Percentiles rank a stretch among this genome's conserved stretches.
These are phyloP conservation scores for Polydrusus pterygomalis DNA, from an alignment of 2,888 invertebrate genomes.

Conservation along the genomic window DNA sequence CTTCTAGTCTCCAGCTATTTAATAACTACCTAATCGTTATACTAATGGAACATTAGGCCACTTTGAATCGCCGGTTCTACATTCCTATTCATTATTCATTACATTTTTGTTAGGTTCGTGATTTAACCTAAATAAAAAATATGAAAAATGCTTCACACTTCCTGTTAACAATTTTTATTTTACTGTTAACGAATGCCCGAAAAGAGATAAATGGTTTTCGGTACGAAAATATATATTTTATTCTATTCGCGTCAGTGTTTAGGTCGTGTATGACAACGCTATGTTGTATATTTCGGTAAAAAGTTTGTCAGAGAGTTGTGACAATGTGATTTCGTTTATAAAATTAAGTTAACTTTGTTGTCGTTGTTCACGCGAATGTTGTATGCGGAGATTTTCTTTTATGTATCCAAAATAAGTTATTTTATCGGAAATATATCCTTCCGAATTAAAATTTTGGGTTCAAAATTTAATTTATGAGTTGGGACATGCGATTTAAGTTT, in stretches of 20 bases:
- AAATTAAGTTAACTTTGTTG: constrained; percentile 20
- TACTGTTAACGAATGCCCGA: constrained; percentile 21
- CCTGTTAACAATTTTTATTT: constrained; percentile 34
- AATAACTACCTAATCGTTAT: no score
- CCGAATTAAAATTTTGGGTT: no score
- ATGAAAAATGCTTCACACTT: constrained; percentile 14
- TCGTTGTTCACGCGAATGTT: background rate
- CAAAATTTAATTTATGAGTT: no score
- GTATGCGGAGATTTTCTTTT: background rate
- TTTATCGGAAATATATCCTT: background rate
- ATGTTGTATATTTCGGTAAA: constrained; percentile 9
- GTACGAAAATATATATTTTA: constrained; percentile 18
- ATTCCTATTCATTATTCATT: background rate
- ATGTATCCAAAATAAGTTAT: background rate
- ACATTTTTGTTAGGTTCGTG: background rate
- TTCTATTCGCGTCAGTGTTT: constrained; percentile 1
- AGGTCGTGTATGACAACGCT: constrained; percentile 8
- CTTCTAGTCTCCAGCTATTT: no score
- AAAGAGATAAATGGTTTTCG: constrained; percentile 26
- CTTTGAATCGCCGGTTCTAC: no score
- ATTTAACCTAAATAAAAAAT: constrained; percentile 6
- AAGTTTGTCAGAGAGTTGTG: constrained; percentile 14
- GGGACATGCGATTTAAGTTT: no score
- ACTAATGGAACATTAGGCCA: no score
- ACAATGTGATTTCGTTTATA: constrained; percentile 12